Percentiles rank a stretch among this genome's conserved stretches.
Evolutionary conservation across 1,140 invertebrate species (phyloP).

Genomic region (Drosophila busckii): DNA sequence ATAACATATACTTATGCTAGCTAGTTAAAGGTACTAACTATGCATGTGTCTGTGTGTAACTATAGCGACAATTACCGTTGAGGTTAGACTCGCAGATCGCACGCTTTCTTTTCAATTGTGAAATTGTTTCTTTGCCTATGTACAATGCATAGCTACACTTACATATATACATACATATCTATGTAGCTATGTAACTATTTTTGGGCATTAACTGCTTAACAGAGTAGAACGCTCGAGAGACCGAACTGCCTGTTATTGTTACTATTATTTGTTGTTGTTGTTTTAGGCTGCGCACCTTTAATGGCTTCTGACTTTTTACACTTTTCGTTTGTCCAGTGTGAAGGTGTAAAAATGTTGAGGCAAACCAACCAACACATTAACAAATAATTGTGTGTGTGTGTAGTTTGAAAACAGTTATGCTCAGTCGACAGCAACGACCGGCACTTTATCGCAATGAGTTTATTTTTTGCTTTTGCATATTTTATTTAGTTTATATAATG

Average conservation of each 20-base stretch:
- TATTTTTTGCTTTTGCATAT: conserved; percentile 44
- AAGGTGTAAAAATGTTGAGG: conserved; percentile 74
- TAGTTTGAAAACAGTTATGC: conserved; percentile 71
- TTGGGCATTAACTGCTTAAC: conserved; percentile 47
- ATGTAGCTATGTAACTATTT: conserved; percentile 44
- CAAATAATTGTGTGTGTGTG: too few species aligned
- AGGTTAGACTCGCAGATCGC: conserved; percentile 26
- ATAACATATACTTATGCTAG: neutral
- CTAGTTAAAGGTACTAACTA: conserved; percentile 13
- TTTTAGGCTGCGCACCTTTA: conserved; percentile 60
- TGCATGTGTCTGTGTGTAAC: conserved; percentile 11
- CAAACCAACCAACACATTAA: conserved; percentile 44
- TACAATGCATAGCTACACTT: conserved; percentile 16
- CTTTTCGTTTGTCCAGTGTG: conserved; percentile 63
- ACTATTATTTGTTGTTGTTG: conserved; percentile 39
- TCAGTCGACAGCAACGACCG: conserved; percentile 61
- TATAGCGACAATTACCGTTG: conserved; percentile 19
- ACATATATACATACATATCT: too few species aligned
- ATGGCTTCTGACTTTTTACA: conserved; percentile 68
- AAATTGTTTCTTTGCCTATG: conserved; percentile 38
- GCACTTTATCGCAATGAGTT: conserved; percentile 3
- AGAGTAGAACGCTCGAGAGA: conserved; percentile 43
- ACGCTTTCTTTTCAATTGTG: conserved; percentile 66
- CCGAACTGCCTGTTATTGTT: conserved; percentile 13
- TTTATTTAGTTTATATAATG: conserved; percentile 61